Evolutionary conservation across 92 coral and sea anemone genomes (phyloP).

Genomic region (Heliopora coerulea): DNA sequence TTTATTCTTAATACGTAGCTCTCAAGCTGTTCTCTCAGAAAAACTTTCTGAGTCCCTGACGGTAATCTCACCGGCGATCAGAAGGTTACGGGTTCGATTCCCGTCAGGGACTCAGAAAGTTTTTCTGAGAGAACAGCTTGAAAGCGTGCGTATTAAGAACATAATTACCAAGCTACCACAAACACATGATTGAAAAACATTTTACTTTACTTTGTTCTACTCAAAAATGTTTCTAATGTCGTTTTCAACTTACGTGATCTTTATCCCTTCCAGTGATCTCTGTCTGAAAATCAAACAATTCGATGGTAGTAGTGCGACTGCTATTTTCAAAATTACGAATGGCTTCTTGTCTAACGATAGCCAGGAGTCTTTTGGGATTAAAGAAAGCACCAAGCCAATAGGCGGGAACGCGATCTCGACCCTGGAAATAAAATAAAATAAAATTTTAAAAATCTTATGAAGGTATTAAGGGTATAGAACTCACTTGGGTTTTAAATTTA

Average conservation of each 20-base stretch:
- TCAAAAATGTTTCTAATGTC: neutral
- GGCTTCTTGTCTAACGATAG: conserved; percentile 94
- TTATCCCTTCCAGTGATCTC: conserved; percentile 99
- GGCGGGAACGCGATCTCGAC: conserved; percentile 96
- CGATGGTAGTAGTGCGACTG: conserved; percentile 70
- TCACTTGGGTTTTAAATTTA: too few species aligned
- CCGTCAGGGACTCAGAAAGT: too few species aligned
- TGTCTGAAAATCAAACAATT: conserved; percentile 91
- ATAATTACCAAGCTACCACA: too few species aligned
- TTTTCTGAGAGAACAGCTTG: too few species aligned
- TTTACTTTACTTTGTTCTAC: neutral
- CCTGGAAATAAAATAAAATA: conserved; percentile 52
- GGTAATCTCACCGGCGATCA: neutral
- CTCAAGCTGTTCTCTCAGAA: too few species aligned
- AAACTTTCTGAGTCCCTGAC: too few species aligned
- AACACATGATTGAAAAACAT: neutral
- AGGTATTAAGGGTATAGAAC: too few species aligned
- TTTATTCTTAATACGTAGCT: neutral
- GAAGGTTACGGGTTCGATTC: neutral
- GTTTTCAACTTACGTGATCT: conserved; percentile 76
- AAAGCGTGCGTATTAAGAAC: too few species aligned
- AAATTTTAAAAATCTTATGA: too few species aligned
- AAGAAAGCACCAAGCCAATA: conserved; percentile 99
- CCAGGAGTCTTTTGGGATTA: conserved; percentile 86
- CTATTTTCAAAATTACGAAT: conserved; percentile 68